Conservation (phyloP, 37 sponge, comb jelly and placozoan genomes). For the Cladorhizidae sp. region DNA sequence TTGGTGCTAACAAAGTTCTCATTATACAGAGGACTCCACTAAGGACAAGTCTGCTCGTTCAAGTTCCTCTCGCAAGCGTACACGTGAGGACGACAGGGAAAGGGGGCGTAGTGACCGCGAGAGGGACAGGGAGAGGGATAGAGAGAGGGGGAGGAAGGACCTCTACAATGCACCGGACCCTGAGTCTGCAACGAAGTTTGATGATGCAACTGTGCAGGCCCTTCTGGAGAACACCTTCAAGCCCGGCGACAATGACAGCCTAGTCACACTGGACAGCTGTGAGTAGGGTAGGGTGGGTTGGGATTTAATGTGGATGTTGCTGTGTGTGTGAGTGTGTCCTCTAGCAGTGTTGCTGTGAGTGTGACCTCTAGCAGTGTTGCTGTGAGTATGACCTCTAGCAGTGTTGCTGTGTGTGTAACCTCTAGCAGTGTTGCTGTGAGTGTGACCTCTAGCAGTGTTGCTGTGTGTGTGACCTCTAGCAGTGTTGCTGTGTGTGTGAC, state of each 20-base stretch:
- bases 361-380: too few relatives aligned
- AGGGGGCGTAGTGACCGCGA: background rate
- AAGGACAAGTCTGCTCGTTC: background rate
- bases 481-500: too few relatives aligned
- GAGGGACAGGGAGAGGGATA: background rate
- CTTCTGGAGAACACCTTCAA: slow-evolving; percentile 21
- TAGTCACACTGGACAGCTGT: slow-evolving; percentile 68
- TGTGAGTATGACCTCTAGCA: too few relatives aligned
- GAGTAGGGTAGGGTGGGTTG: slow-evolving; percentile 3
- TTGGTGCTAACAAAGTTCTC: too few relatives aligned
- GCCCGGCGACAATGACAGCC: slow-evolving; percentile 53
- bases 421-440: too few relatives aligned
- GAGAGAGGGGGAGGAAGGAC: slow-evolving; percentile 13
- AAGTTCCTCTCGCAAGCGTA: background rate
- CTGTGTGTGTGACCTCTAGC: too few relatives aligned
- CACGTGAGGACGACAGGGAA: background rate
- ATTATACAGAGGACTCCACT: background rate
- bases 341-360: too few relatives aligned
- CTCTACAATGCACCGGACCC: slow-evolving; percentile 53
- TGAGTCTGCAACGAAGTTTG: slow-evolving; percentile 36
- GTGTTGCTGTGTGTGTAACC: too few relatives aligned
- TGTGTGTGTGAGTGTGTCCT: too few relatives aligned
- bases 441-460: too few relatives aligned
- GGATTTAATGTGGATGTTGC: too few relatives aligned
- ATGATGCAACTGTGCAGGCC: slow-evolving; percentile 6